Percentiles rank a stretch among this genome's conserved stretches.
These are phyloP conservation scores for Drosophila eohydei DNA, from an alignment of 2,888 invertebrate genomes.

Conservation along the genomic window DNA sequence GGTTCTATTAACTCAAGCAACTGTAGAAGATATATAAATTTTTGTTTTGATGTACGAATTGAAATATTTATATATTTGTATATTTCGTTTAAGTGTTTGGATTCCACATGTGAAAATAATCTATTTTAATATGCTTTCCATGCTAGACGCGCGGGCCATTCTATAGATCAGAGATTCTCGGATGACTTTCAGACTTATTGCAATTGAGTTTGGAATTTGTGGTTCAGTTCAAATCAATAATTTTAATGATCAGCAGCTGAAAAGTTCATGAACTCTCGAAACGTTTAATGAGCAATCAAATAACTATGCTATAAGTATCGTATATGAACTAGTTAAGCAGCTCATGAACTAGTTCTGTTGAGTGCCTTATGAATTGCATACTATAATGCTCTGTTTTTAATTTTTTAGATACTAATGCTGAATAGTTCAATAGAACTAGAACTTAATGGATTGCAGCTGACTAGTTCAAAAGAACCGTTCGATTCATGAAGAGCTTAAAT, in stretches of 20 bases:
- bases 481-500: neutral
- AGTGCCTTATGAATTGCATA: too few relatives aligned
- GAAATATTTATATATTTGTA: constrained; percentile 42
- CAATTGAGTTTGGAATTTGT: neutral
- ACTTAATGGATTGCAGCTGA: too few relatives aligned
- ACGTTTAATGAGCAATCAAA: too few relatives aligned
- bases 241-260: neutral
- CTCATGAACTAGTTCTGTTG: too few relatives aligned
- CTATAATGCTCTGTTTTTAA: too few relatives aligned
- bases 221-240: neutral
- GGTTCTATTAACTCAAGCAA: constrained; percentile 26
- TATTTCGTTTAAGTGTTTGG: constrained; percentile 9
- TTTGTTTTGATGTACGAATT: constrained; percentile 35
- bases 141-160: neutral
- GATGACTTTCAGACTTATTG: neutral
- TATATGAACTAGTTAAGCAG: neutral
- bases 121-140: constrained; percentile 19
- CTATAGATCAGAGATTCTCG: neutral
- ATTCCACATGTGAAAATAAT: constrained; percentile 13
- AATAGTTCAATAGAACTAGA: neutral
- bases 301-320: too few relatives aligned
- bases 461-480: neutral
- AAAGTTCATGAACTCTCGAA: neutral
- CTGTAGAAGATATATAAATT: constrained; percentile 16
- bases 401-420: neutral